These are phyloP conservation scores for Trichonephila clavipes DNA, from an alignment of 1,140 invertebrate genomes.

Conservation along the genomic window DNA sequence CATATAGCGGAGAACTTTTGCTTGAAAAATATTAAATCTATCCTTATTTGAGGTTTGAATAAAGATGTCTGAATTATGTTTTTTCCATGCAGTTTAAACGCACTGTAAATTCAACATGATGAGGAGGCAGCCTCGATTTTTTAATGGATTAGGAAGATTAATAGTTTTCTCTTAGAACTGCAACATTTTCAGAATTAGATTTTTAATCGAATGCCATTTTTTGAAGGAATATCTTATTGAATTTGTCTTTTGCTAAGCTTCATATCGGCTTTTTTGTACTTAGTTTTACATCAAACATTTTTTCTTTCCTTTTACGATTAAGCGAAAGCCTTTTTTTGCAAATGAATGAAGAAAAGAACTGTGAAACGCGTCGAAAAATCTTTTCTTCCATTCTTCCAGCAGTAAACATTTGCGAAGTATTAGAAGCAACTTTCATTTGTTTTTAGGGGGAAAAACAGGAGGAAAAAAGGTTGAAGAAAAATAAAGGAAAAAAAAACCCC, in stretches of 20 bases:
- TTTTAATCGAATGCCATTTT: slow-evolving; percentile 35
- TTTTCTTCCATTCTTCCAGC: slow-evolving; percentile 11
- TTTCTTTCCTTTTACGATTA: neutral
- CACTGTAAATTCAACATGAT: no score
- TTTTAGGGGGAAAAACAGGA: neutral
- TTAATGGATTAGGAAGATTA: slow-evolving; percentile 25
- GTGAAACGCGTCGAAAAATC: slow-evolving; percentile 9
- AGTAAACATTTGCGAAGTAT: slow-evolving; percentile 28
- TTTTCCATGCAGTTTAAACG: no score
- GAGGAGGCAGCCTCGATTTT: neutral
- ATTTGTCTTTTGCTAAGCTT: neutral
- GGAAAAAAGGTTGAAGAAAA: neutral
- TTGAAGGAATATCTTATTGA: neutral
- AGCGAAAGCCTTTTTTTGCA: neutral
- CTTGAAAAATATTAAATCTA: no score
- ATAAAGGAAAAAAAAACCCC: neutral
- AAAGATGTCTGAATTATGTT: no score
- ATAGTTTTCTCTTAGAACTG: neutral
- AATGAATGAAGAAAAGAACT: neutral
- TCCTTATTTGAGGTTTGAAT: no score
- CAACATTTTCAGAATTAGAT: neutral
- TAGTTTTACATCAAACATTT: neutral
- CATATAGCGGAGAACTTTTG: no score
- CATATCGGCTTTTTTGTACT: neutral
- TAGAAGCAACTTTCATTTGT: neutral